Evolutionary conservation across 2,888 invertebrate species (phyloP), one percentile per base, ranked within the genome.

Genomic region (Zeuzera pyrina): DNA sequence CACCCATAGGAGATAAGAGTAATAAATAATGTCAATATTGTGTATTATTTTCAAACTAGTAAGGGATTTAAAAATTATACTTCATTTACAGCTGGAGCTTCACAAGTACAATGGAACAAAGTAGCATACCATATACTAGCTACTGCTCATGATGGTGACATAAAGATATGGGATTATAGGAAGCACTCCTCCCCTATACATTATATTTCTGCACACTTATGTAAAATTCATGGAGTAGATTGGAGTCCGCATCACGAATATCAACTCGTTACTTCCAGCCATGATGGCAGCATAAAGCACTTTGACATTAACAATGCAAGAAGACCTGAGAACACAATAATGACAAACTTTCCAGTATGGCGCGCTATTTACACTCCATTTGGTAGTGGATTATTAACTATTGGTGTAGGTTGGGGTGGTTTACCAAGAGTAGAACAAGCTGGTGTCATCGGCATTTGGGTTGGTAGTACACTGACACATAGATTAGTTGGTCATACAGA

Each of bases 141-240:
- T 1, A 97, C 97, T 26, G 94, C 97, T 3, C 97, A 98, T 68
- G 97, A 97, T 62, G 97, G 96, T 2, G 97, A 97, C 71, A 89
- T 98, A 2, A 91, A 97, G 67, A 89, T 98, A 44, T 98, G 97
- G 97, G 98, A 98, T 68, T 92, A 93, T 47, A 86, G 97, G 41
- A 96, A 96, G 79, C 88, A 91, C 40, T 89, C 90, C 29, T 87
- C 91, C 31, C 97, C 97, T 0, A 87, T 95, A 2, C 94, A 95
- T 59, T 97, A 97, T 52, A 94, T 98, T 49, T 92, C 97, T 13
- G 97, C 97, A 2, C 97, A 98, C 81, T 83, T 95, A 15, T 83
- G 76, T 43, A 87, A 95, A 85, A 96, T 97, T 44, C 93, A 96
- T 63, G 95, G 97, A 27, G 87, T 98, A 19, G 97, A 97, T 67